Base-by-base conservation (phyloP, 2,113 vertebrate species). In the Trinectes maculatus region DNA sequence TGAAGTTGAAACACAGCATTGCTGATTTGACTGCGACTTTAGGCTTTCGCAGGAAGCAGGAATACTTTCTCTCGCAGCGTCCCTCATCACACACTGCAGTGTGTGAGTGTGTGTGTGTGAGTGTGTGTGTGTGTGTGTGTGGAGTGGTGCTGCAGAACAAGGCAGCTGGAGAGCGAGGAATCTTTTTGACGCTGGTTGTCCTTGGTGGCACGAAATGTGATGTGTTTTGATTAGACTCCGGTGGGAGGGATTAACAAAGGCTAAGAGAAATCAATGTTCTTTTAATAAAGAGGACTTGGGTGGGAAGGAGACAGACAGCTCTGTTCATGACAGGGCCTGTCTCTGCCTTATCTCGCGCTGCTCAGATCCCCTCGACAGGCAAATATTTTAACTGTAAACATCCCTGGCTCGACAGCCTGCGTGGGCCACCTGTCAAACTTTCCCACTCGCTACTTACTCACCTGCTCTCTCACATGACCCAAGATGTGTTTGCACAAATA, bases 371-470 rank as follows among this genome's bases (percentile, higher is more conserved):
- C 53, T 13, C 85, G 84, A 91, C 89, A 85, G 80, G 86, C 83
- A 88, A 91, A 91, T 91, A 91, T 91, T 91, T 90, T 88, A 89
- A 90, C 79, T 82, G 90, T 86, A 89, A 92, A 92, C 88, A 91
- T 74, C 64, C 62, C 46, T 72, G 77, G 85, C 86, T 84, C 84
- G 78, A 89, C 89, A 91, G 85, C 63, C 72, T 86, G 80, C 73
- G 80, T 85, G 79, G 85, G 81, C 83, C 65, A 75, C 72, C 73
- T 87, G 88, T 89, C 88, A 89, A 61, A 51, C 62, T 72, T 82
- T 82, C 74, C 55, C 73, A 62, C 74, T 84, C 51, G 66, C 71
- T 56, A 77, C 71, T 61, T 67, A 79, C 75, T 84, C 77, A 80
- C 72, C 65, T 83, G 31, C 72, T 69, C 57, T 56, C 63, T 59